Base-by-base conservation (phyloP, 2,113 vertebrate genomes). In the Ageneiosus marmoratus region DNA sequence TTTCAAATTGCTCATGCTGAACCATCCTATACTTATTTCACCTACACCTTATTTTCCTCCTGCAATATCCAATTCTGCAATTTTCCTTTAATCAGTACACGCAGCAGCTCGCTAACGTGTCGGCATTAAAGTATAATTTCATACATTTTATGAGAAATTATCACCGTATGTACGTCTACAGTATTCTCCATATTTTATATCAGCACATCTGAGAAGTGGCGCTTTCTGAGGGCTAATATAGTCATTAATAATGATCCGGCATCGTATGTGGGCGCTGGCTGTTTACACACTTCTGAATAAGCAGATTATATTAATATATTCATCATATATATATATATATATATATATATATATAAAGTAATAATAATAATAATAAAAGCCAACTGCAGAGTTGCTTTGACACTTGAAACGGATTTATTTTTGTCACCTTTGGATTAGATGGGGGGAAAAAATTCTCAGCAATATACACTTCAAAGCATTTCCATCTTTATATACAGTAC, bases 251-350 rank as follows among this genome's bases (percentile, higher is more conserved):
- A 83, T 48, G 34, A 79, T 70, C 51, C n/a, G 29, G 34, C 37
- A 34, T 83, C 34, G 6, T 37, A 50, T 27, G 74, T 83, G 74
- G 82, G 62, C 27, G 74, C 37, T 32, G 5, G 82, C 62, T 72
- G 75, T 83, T 77, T 70, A 58, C 63, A 48, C 63, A 46, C 63
- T 32, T 55, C 32, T 63, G 51, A 48, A 81, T 81, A 77, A 67
- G 74, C 50, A 53, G 60, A 82, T 81, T 73, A 74, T 74, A 82
- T 82, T 75, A 82, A 75, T 82, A 34, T 56, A 50, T 74, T 62
- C 69, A 37, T 60, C 27, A 60, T 50, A n/a, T n/a, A n/a, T n/a
- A n/a, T n/a, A n/a, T n/a, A n/a, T n/a, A n/a, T n/a, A n/a, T n/a
- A n/a, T n/a, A n/a, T n/a, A n/a, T n/a, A n/a, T n/a, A n/a, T n/a